Conservation (phyloP, 1,140 invertebrate species). For the Stegodyphus mimosarum region DNA sequence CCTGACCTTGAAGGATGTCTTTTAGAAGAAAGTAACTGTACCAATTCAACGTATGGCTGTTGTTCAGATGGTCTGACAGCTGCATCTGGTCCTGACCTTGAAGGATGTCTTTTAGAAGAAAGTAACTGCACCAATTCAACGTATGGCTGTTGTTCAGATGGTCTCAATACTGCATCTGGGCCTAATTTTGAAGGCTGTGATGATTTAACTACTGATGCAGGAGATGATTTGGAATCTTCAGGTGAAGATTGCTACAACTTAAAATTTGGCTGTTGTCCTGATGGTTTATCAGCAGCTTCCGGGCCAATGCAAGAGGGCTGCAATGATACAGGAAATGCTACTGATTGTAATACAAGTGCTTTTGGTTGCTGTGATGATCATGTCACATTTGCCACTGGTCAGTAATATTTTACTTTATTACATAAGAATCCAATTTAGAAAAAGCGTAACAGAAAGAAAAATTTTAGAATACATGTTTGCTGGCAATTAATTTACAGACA, state of each 20-base stretch:
- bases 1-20: conserved; percentile 70
- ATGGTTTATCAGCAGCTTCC: conserved; percentile 67
- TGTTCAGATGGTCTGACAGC: conserved; percentile 87
- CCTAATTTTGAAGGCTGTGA: conserved; percentile 82
- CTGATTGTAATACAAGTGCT: conserved; percentile 67
- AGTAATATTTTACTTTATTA: conserved; percentile 27
- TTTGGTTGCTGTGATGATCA: conserved; percentile 77
- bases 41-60: conserved; percentile 83
- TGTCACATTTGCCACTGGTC: conserved; percentile 68
- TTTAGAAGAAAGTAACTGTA: conserved; percentile 70
- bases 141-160: conserved; percentile 83
- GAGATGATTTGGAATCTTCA: conserved; percentile 18
- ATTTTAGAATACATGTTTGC: too few relatives aligned
- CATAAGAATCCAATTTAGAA: too few relatives aligned
- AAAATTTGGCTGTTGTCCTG: conserved; percentile 72
- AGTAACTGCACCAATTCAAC: conserved; percentile 74
- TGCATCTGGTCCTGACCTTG: conserved; percentile 77
- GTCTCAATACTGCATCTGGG: conserved; percentile 85
- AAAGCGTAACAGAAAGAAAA: too few relatives aligned
- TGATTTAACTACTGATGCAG: conserved; percentile 52
- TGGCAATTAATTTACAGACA: too few relatives aligned
- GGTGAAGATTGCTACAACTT: conserved; percentile 74
- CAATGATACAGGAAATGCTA: conserved; percentile 63
- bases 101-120: conserved; percentile 78
- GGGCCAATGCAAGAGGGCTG: conserved; percentile 69